phyloP scores from a whole-genome alignment of 1,140 invertebrate species.

The Xylocopa sonorina region DNA sequence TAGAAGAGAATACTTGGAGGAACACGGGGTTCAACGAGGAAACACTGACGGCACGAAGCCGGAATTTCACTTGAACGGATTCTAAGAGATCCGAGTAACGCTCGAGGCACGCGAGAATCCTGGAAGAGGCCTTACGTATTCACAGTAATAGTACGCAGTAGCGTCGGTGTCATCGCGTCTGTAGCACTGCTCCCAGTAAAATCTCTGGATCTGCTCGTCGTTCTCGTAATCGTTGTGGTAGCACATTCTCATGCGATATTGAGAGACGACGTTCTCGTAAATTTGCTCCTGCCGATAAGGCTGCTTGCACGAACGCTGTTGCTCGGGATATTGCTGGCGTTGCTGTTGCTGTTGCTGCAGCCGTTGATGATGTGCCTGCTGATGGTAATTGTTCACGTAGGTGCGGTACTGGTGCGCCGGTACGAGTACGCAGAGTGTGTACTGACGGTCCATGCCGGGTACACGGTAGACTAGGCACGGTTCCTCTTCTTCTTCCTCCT shows the following conservation, averaged over 20 bases:
- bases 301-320: conserved; percentile 49
- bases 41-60: not conserved
- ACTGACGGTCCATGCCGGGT: conserved; percentile 81
- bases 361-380: conserved; percentile 53
- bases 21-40: not conserved
- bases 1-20: too few relatives aligned
- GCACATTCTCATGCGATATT: conserved; percentile 80
- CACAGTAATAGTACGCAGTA: conserved; percentile 80
- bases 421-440: conserved; percentile 80
- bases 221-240: conserved; percentile 82
- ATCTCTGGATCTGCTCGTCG: conserved; percentile 80
- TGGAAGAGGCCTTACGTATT: conserved; percentile 78
- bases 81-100: not conserved
- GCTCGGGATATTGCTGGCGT: conserved; percentile 62
- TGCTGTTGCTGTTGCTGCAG: conserved; percentile 52
- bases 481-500: conserved; percentile 28
- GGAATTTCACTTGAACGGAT: conserved; percentile 10
- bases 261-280: conserved; percentile 79
- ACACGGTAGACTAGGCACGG: conserved; percentile 56
- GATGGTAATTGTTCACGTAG: conserved; percentile 75
- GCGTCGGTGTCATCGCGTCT: conserved; percentile 76
- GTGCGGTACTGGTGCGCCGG: conserved; percentile 80
- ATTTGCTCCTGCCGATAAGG: conserved; percentile 75
- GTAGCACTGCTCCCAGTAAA: conserved; percentile 81
- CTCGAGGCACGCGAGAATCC: not conserved